Evolutionary conservation across 2,797 vertebrate species (phyloP).

Genomic region (Capromys pilorides): DNA sequence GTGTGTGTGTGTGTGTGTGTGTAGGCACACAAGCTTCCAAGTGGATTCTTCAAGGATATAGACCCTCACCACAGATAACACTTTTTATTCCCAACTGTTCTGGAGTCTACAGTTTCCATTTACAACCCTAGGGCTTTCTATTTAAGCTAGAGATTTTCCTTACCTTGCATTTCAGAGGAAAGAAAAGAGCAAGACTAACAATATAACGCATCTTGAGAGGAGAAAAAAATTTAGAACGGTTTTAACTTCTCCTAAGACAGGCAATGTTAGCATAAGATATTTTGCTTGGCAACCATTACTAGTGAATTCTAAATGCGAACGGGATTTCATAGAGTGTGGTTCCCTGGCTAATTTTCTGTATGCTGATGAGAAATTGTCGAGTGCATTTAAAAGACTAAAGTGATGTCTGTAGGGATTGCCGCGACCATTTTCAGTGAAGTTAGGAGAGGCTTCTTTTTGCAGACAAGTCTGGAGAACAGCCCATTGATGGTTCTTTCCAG

Average conservation of each 20-base stretch:
- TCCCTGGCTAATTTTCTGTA: slow-evolving; percentile 59
- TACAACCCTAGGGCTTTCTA: background rate
- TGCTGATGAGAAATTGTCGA: slow-evolving; percentile 52
- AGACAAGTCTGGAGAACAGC: background rate
- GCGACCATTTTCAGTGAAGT: slow-evolving; percentile 43
- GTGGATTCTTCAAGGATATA: background rate
- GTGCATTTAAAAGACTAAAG: slow-evolving; percentile 39
- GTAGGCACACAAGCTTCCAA: background rate
- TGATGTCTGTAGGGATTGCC: background rate
- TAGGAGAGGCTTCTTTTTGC: background rate
- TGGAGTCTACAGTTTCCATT: background rate
- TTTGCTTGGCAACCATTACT: slow-evolving; percentile 70
- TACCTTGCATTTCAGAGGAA: background rate
- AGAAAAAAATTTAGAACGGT: slow-evolving; percentile 34
- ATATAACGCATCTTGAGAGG: background rate
- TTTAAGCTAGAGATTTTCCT: background rate
- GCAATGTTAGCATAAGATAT: slow-evolving; percentile 51
- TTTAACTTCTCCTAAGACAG: slow-evolving; percentile 48
- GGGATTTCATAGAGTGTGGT: slow-evolving; percentile 50
- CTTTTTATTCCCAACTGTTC: background rate
- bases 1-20: background rate
- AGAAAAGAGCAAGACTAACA: background rate
- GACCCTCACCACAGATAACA: accelerated
- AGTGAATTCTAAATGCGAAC: slow-evolving; percentile 34
- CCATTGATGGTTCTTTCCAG: background rate